phyloP scores from a whole-genome alignment of 2,888 invertebrate species.

The Meteorus colon region DNA sequence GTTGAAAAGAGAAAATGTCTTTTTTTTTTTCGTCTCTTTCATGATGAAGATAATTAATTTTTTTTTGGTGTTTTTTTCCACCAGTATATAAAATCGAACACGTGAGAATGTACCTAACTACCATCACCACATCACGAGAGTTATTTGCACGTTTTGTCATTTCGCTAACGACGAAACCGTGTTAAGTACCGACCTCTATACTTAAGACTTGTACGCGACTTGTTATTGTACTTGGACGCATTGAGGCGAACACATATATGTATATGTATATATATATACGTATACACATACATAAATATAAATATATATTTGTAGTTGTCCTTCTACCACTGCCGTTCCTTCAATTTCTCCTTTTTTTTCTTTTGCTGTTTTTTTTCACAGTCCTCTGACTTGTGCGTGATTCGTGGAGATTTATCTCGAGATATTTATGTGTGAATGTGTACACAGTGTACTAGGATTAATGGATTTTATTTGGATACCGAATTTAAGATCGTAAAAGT shows the following conservation, averaged over 20 bases:
- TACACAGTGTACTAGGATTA: neutral
- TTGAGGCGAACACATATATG: neutral
- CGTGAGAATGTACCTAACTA: neutral
- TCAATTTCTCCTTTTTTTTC: neutral
- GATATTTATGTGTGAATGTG: neutral
- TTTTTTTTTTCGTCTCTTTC: neutral
- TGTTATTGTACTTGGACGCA: conserved; percentile 17
- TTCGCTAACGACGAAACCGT: conserved; percentile 51
- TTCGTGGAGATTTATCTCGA: neutral
- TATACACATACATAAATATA: neutral
- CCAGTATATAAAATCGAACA: neutral
- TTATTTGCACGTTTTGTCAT: conserved; percentile 29
- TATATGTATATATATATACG: neutral
- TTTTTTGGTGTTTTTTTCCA: neutral
- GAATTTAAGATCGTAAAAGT: no score
- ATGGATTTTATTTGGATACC: no score
- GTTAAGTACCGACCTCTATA: conserved; percentile 40
- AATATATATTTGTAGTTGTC: conserved; percentile 7
- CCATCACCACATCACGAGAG: neutral
- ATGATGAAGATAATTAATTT: neutral
- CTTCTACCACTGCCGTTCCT: neutral
- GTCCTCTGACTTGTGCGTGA: neutral
- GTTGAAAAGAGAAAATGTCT: neutral
- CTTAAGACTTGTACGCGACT: conserved; percentile 22
- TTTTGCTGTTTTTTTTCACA: neutral